Evolutionary conservation across 2,113 vertebrate species (phyloP).

Genomic region (Syrmaticus mikado): DNA sequence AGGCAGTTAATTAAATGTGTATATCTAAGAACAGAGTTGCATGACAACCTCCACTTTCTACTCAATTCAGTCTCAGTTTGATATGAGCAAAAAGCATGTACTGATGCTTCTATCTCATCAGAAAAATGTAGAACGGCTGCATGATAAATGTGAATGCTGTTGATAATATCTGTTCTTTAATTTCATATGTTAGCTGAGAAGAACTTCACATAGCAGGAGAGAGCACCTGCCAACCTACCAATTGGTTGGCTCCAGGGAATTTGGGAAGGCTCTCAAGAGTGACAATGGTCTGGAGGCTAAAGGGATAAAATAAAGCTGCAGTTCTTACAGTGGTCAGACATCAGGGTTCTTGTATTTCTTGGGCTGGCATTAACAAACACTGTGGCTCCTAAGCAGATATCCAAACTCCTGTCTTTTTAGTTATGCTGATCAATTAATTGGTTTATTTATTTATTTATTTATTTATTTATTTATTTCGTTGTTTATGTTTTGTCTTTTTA

Average conservation of each 20-base stretch:
- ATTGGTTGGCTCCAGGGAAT: background rate
- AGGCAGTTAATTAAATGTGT: background rate
- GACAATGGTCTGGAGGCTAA: background rate
- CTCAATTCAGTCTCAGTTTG: background rate
- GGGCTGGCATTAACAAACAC: background rate
- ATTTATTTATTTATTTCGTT: no score
- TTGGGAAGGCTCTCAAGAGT: background rate
- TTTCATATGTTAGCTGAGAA: background rate
- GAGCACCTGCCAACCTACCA: background rate
- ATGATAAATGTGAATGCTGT: rapidly evolving
- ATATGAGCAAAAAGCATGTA: background rate
- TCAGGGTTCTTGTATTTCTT: background rate
- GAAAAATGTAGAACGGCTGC: background rate
- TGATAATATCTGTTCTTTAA: background rate
- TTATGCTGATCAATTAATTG: background rate
- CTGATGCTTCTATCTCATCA: background rate
- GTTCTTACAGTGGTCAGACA: background rate
- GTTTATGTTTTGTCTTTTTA: no score
- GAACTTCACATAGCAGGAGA: rapidly evolving
- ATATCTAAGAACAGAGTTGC: background rate
- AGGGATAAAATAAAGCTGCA: background rate
- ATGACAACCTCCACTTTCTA: background rate
- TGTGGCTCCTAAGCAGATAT: background rate
- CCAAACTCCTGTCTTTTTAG: background rate
- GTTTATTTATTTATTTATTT: no score